Percentiles rank a stretch among this genome's conserved stretches.
These are phyloP conservation scores for Saccostrea echinata DNA, from an alignment of 1,140 invertebrate species.

Conservation along the genomic window DNA sequence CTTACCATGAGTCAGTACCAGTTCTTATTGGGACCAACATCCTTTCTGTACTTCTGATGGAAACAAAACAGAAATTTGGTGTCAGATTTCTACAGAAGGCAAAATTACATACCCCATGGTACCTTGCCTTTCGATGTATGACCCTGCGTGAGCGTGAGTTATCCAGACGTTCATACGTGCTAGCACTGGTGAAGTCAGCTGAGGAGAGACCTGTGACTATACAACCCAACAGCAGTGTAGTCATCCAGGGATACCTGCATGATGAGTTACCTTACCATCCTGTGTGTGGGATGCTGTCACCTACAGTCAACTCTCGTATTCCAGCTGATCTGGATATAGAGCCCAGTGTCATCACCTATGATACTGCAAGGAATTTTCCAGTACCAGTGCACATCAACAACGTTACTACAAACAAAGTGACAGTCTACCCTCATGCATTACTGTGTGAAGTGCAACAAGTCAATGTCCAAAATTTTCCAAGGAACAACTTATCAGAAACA, in stretches of 20 bases:
- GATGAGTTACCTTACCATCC: conserved; percentile 45
- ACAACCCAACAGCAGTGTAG: conserved; percentile 50
- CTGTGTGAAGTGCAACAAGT: conserved; percentile 55
- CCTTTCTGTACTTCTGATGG: conserved; percentile 44
- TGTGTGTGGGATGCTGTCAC: conserved; percentile 51
- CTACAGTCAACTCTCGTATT: conserved; percentile 1
- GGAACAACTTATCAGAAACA: not conserved
- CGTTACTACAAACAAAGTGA: conserved; percentile 36
- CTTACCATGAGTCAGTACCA: conserved; percentile 44
- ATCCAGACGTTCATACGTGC: conserved; percentile 5
- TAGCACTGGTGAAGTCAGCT: conserved; percentile 55
- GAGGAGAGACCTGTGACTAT: conserved; percentile 43
- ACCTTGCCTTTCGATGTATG: conserved; percentile 58
- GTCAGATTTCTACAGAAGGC: conserved; percentile 45
- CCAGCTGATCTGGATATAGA: conserved; percentile 47
- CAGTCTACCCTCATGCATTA: conserved; percentile 26
- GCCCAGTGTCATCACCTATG: conserved; percentile 25
- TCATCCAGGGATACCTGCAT: no score
- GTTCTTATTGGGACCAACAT: conserved; percentile 49
- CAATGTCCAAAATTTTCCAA: not conserved
- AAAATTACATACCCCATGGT: conserved; percentile 49
- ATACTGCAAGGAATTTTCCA: not conserved
- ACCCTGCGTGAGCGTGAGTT: conserved; percentile 50
- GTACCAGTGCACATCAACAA: conserved; percentile 44
- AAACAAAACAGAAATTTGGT: conserved; percentile 45